Evolutionary conservation across 2,888 invertebrate genomes (phyloP), one percentile per base, ranked within the genome.

Genomic region (Megalurothrips usitatus): DNA sequence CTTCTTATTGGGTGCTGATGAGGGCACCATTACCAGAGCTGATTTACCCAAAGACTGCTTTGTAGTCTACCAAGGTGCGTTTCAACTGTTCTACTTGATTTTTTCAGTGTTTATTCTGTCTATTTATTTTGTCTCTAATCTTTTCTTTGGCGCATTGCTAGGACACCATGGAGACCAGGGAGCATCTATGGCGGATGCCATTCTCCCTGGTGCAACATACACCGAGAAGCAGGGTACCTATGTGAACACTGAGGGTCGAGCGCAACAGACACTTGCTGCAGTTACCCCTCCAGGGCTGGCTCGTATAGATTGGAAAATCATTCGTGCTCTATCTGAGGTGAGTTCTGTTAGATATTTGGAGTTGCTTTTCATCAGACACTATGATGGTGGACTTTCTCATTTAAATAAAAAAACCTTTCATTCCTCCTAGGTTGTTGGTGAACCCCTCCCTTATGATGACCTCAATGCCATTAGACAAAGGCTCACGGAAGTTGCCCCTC

Each of bases 161-260:
- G 96, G 97, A 80, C 98, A 98, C 89, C 99, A 99, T 88, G 99
- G 99, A 82, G 99, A 99, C 88, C 90, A 88, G 82, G 99, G 99
- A 81, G 99, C 99, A 0, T 88, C 91, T 75, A 93, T 96, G 83
- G 99, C 99, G 63, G 98, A 99, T 88, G 92, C 96, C 2, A 92
- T 99, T 82, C 88, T 99, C 17, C 97, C 99, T 1, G 96, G 98
- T 82, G 97, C 97, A 10, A 98, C 99, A 0, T 99, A 99, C 88
- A 99, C 99, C 0, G 99, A 99, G 90, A 99, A 99, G 89, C 94
- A 95, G 86, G 97, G 92, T n/a, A 97, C 96, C 0, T 99, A 95
- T 88, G 97, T 97, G 0, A 99, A 99, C 89, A 98, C 97, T 0
- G 99, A 99, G 90, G 99, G 99, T 1, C 91, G 99, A 83, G 92